phyloP scores from a whole-genome alignment of 2,113 vertebrate species.

The Syngnathus scovelli region DNA sequence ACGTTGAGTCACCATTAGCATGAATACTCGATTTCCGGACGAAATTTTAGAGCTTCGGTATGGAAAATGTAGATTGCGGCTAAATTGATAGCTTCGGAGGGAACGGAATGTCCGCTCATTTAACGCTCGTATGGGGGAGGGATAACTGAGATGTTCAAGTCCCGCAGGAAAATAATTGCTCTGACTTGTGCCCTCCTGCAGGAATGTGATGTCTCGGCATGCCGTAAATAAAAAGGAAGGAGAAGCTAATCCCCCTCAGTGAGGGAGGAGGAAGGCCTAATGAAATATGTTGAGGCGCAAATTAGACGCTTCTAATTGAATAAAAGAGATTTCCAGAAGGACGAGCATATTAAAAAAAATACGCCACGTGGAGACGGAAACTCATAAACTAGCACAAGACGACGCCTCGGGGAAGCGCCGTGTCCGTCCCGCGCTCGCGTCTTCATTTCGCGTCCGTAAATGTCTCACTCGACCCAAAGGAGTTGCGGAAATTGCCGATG shows the following conservation, averaged over 20 bases:
- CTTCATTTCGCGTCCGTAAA: not conserved
- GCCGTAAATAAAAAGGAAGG: slow-evolving; percentile 54
- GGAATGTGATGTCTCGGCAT: slow-evolving; percentile 55
- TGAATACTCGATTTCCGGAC: too few relatives aligned
- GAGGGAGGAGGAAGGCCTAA: slow-evolving; percentile 46
- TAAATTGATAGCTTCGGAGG: not conserved
- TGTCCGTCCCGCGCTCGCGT: not conserved
- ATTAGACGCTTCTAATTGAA: slow-evolving; percentile 63
- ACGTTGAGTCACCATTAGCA: too few relatives aligned
- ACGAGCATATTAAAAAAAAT: slow-evolving; percentile 39
- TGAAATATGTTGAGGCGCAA: slow-evolving; percentile 64
- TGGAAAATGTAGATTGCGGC: slow-evolving; percentile 20
- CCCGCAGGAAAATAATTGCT: slow-evolving; percentile 53
- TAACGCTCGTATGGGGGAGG: slow-evolving; percentile 1
- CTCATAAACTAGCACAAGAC: slow-evolving; percentile 30
- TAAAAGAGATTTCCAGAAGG: slow-evolving; percentile 47
- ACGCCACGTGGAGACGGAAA: slow-evolving; percentile 26
- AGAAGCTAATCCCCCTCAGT: slow-evolving; percentile 54
- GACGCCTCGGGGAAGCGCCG: not conserved
- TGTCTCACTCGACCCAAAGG: not conserved
- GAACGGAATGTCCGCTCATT: not conserved
- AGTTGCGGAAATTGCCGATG: not conserved
- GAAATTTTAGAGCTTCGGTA: too few relatives aligned
- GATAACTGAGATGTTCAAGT: slow-evolving; percentile 38
- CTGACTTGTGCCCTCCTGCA: slow-evolving; percentile 30